Evolutionary conservation across 2,888 invertebrate species (phyloP).

Genomic region (Lucinisca nassula): DNA sequence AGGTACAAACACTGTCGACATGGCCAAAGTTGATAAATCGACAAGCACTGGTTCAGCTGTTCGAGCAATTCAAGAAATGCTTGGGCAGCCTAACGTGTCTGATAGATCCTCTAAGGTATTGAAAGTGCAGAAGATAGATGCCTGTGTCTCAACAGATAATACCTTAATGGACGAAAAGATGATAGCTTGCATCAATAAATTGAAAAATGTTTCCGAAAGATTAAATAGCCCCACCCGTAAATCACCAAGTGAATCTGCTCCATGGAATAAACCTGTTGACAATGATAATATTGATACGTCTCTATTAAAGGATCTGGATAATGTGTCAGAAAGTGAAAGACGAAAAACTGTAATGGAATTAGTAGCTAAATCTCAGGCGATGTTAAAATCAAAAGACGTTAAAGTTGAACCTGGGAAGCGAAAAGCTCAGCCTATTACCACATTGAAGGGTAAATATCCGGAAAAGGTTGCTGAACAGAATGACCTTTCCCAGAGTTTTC

Average conservation of each 20-base stretch:
- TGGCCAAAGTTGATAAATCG: constrained; percentile 80
- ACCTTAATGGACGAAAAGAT: constrained; percentile 81
- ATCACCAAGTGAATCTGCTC: constrained; percentile 62
- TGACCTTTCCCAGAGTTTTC: constrained; percentile 69
- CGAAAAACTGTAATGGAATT: constrained; percentile 73
- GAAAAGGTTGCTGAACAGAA: constrained; percentile 61
- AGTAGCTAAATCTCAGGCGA: constrained; percentile 74
- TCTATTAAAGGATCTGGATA: constrained; percentile 49
- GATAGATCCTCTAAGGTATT: constrained; percentile 40
- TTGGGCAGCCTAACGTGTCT: constrained; percentile 45
- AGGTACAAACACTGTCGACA: constrained; percentile 81
- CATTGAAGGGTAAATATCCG: constrained; percentile 75
- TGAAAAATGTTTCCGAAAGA: constrained; percentile 85
- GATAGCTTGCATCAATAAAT: constrained; percentile 86
- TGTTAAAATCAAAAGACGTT: constrained; percentile 66
- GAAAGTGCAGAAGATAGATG: constrained; percentile 70
- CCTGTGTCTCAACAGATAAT: constrained; percentile 77
- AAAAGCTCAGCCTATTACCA: constrained; percentile 84
- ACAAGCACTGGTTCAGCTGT: constrained; percentile 77
- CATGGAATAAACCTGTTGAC: constrained; percentile 57
- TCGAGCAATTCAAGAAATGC: constrained; percentile 63
- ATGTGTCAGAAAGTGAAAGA: constrained; percentile 66
- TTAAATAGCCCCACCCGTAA: constrained; percentile 82
- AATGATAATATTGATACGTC: constrained; percentile 38
- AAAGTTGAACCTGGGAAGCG: constrained; percentile 70